Evolutionary conservation across 2,113 vertebrate species (phyloP), one percentile per base, ranked within the genome.

Genomic region (Gracilinanus agilis): DNA sequence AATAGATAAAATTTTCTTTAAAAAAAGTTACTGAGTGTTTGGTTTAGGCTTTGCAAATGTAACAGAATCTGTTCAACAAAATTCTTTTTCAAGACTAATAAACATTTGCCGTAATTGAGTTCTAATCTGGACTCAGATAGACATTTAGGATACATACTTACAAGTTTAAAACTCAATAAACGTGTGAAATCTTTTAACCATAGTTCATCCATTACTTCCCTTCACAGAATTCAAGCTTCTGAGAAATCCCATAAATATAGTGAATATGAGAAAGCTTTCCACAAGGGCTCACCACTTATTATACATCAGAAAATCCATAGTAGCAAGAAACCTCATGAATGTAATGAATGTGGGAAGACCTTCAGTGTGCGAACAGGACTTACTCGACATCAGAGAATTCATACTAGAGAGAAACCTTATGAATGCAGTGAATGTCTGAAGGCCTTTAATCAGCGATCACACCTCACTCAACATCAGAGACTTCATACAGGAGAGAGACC

Each of bases 361-460:
- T 91, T 88, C 83, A 92, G 53, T 61, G 94, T 8, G 55, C 54
- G 25, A 44, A 94, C 90, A 83, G 55, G 93, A 90, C 55, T 90
- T 61, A 1, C 95, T 88, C 44, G 58, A n/a, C 21, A 94, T n/a
- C 88, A 95, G 93, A 96, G 90, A 93, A 95, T n/a, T 89, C 91
- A 91, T 16, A 92, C 40, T 16, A 55, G 95, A 90, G 93, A 91
- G 89, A 94, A 97, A 25, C 67, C 90, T 10, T 94, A 54, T 93
- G 90, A 93, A 24, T 95, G 91, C 89, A 16, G 40, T 24, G 3
- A 0, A 0, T 90, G 61, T 90, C 10, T 29, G 11, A 94, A 93
- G 16, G 56, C 92, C 89, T 93, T 92, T 49, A 40, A 25, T 19
- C 94, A 95, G 61, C 94, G 58, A 49, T 88, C 55, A 96, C 29